Conservation (phyloP, 2,888 invertebrate genomes). For the Petrolisthes manimaculis region DNA sequence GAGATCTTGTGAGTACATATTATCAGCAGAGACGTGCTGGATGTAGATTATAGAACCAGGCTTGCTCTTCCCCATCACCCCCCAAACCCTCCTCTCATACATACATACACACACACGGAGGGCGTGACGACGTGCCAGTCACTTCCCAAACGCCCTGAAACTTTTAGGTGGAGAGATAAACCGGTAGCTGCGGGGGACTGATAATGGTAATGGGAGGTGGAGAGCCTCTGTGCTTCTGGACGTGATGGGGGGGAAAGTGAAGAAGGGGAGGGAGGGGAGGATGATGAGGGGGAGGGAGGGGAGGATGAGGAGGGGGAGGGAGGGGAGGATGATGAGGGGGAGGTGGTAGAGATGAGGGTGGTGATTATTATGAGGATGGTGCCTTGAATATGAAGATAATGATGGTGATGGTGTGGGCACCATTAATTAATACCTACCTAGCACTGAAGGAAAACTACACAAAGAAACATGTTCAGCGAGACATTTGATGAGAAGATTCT, state of each 20-base stretch:
- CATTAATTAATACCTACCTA: too few relatives aligned
- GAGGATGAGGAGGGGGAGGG: not conserved
- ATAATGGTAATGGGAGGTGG: not conserved
- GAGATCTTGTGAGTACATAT: too few relatives aligned
- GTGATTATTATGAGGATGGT: not conserved
- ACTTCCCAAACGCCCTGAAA: not conserved
- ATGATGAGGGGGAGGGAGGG: not conserved
- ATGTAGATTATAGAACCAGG: too few relatives aligned
- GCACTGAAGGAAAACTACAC: too few relatives aligned
- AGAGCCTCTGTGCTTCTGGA: not conserved
- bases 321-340: not conserved
- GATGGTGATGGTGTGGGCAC: too few relatives aligned
- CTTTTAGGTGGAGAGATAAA: not conserved
- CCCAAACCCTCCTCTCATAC: not conserved
- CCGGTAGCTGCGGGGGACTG: not conserved
- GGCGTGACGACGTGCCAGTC: not conserved
- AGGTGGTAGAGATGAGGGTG: not conserved
- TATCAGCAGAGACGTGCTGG: too few relatives aligned
- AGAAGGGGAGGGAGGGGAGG: not conserved
- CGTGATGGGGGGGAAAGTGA: not conserved
- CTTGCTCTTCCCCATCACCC: too few relatives aligned
- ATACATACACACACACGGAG: not conserved
- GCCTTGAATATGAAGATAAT: not conserved
- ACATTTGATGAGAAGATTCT: too few relatives aligned
- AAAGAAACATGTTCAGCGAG: too few relatives aligned